Conservation (phyloP, 2,113 vertebrate species). For the Chrysemys picta region DNA sequence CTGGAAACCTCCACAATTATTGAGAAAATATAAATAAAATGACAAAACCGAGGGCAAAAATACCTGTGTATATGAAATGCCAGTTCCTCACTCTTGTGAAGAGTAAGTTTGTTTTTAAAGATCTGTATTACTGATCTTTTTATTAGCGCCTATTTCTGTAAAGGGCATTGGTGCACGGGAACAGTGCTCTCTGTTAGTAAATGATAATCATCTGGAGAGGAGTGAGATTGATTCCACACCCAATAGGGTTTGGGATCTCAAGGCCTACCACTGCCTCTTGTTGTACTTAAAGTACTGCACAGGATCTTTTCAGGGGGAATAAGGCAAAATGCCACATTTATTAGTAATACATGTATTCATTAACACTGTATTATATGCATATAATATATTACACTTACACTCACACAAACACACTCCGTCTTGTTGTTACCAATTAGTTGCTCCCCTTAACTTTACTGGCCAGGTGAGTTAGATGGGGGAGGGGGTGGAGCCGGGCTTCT, state of each 20-base stretch:
- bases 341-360: no score
- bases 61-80: rapidly evolving
- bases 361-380: no score
- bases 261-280: background rate
- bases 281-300: no score
- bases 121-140: background rate
- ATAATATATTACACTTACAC: no score
- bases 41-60: rapidly evolving
- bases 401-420: no score
- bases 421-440: no score
- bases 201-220: background rate
- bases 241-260: rapidly evolving
- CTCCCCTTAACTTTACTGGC: no score
- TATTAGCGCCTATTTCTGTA: rapidly evolving
- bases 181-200: background rate
- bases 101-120: rapidly evolving
- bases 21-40: background rate
- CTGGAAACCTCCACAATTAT: rapidly evolving
- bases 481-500: no score
- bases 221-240: rapidly evolving
- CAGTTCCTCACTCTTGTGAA: background rate
- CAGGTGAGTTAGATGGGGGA: no score
- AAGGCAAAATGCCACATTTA: no score
- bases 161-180: rapidly evolving
- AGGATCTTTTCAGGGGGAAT: no score